These are phyloP conservation scores for Apantesis nais DNA, from an alignment of 2,888 invertebrate genomes.

Conservation along the genomic window DNA sequence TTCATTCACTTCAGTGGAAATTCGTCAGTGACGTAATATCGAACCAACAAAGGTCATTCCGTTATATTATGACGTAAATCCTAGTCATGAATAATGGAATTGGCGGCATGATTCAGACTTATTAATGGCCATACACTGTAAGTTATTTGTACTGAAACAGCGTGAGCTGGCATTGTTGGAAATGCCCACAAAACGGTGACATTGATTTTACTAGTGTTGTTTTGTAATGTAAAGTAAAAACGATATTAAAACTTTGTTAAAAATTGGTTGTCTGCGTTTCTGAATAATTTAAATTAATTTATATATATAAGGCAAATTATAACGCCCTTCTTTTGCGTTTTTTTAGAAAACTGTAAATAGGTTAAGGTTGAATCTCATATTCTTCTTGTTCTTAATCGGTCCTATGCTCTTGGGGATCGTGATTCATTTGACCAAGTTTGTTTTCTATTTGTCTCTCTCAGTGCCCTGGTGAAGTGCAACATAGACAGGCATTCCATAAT, in stretches of 20 bases:
- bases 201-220: slow-evolving; percentile 20
- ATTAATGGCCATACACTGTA: slow-evolving; percentile 56
- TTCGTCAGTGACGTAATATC: slow-evolving; percentile 40
- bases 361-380: too few species aligned
- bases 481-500: background rate
- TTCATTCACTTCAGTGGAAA: background rate
- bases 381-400: background rate
- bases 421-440: background rate
- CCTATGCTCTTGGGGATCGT: background rate
- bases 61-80: slow-evolving; percentile 64
- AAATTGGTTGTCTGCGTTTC: background rate
- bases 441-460: background rate
- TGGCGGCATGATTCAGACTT: slow-evolving; percentile 59
- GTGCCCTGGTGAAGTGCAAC: too few species aligned
- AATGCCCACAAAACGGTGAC: slow-evolving; percentile 26
- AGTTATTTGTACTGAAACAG: slow-evolving; percentile 55
- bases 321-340: background rate
- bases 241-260: background rate
- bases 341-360: too few species aligned
- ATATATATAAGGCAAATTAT: too few species aligned
- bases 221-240: background rate
- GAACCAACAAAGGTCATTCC: slow-evolving; percentile 59
- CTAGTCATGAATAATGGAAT: slow-evolving; percentile 46
- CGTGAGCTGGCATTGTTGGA: slow-evolving; percentile 17
- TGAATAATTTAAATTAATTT: background rate